These are phyloP conservation scores for Scalopus aquaticus DNA, from an alignment of 2,113 vertebrate species.

Conservation along the genomic window DNA sequence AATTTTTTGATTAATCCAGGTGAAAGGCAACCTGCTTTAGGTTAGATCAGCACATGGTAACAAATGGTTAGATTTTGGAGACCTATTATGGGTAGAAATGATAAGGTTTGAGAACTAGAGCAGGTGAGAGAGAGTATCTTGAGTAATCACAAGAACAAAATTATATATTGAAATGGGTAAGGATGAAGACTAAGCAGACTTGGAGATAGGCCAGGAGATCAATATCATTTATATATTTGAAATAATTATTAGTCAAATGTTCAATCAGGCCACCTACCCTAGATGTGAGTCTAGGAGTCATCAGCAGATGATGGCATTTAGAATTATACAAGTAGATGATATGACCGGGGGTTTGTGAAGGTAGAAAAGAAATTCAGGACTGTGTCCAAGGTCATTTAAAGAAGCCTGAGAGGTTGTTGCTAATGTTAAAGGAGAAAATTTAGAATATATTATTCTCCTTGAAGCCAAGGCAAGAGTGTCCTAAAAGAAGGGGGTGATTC, in stretches of 20 bases:
- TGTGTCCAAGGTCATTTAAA: background rate
- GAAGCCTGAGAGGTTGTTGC: background rate
- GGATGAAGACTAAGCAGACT: background rate
- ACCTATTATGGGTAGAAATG: background rate
- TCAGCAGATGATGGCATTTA: background rate
- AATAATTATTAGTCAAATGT: background rate
- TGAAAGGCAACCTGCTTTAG: background rate
- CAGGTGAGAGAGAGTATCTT: background rate
- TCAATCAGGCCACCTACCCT: background rate
- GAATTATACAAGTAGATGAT: background rate
- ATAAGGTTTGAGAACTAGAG: background rate
- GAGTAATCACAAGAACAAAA: background rate
- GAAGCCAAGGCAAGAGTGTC: background rate
- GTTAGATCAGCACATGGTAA: background rate
- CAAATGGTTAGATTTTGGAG: background rate
- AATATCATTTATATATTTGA: background rate
- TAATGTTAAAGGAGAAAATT: background rate
- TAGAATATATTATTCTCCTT: background rate
- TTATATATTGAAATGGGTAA: background rate
- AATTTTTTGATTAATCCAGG: background rate
- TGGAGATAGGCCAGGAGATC: background rate
- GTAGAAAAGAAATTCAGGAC: background rate
- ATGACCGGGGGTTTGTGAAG: background rate
- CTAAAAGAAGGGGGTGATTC: background rate
- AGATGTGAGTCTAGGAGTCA: background rate